phyloP scores from a whole-genome alignment of 2,797 vertebrate species.

The Eidolon dupreanum region DNA sequence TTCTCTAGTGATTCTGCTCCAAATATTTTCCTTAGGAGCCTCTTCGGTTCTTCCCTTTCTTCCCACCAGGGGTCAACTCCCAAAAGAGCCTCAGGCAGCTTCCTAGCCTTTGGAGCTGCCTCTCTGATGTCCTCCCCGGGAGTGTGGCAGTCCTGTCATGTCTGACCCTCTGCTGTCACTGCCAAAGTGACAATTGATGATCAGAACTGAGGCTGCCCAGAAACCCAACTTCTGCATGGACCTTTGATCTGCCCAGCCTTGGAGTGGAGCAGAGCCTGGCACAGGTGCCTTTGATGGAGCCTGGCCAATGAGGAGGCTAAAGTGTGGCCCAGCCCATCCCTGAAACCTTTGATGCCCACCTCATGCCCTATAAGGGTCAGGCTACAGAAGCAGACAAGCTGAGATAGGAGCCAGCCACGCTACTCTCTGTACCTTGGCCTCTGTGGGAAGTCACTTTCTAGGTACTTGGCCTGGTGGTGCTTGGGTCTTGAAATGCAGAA shows the following conservation, averaged over 20 bases:
- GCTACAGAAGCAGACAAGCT: neutral
- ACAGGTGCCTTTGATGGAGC: slow-evolving; percentile 69
- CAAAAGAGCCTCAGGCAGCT: slow-evolving; percentile 58
- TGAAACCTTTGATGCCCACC: slow-evolving; percentile 60
- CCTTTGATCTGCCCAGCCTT: slow-evolving; percentile 75
- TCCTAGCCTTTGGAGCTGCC: slow-evolving; percentile 62
- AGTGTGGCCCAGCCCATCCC: neutral
- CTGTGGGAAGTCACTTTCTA: neutral
- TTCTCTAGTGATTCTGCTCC: slow-evolving; percentile 37
- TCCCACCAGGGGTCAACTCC: slow-evolving; percentile 51
- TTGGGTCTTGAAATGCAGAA: neutral
- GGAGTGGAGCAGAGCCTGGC: slow-evolving; percentile 50
- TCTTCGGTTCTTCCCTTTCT: slow-evolving; percentile 63
- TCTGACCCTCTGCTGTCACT: slow-evolving; percentile 73
- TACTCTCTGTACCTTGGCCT: neutral
- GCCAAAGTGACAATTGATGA: slow-evolving; percentile 77
- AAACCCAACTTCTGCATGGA: slow-evolving; percentile 72
- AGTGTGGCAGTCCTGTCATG: slow-evolving; percentile 69
- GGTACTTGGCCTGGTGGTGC: neutral
- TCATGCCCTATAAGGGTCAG: neutral
- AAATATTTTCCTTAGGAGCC: slow-evolving; percentile 26
- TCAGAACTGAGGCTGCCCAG: slow-evolving; percentile 71
- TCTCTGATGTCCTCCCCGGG: slow-evolving; percentile 75
- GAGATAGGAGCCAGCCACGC: neutral
- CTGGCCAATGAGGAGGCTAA: slow-evolving; percentile 47